These are phyloP conservation scores for Zosterops pallidus DNA, from an alignment of 2,113 vertebrate genomes.

Conservation along the genomic window DNA sequence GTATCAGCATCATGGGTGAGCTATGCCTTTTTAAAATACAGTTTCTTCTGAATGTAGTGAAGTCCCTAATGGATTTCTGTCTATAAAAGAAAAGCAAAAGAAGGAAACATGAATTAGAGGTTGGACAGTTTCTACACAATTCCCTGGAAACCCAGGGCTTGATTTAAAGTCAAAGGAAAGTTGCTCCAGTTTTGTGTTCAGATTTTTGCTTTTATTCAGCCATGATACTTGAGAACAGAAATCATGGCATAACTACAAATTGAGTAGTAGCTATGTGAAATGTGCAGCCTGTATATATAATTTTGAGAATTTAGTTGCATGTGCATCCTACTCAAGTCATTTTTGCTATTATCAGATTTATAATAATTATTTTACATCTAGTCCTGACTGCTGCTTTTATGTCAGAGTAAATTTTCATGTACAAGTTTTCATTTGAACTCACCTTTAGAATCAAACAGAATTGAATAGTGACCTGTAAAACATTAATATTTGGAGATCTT, in stretches of 20 bases:
- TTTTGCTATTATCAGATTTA: neutral
- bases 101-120: neutral
- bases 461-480: neutral
- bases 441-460: neutral
- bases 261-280: neutral
- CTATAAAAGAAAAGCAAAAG: neutral
- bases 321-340: neutral
- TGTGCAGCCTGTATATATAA: neutral
- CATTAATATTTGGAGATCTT: neutral
- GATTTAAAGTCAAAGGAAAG: neutral
- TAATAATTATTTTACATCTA: neutral
- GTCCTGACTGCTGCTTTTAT: neutral
- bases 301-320: neutral
- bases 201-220: neutral
- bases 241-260: neutral
- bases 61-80: neutral
- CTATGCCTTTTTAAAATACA: neutral
- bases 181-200: neutral
- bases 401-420: neutral
- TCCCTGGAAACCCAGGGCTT: neutral
- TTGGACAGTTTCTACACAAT: neutral
- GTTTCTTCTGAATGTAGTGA: neutral
- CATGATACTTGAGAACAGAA: neutral
- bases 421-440: neutral
- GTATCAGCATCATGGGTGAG: neutral